Base-by-base conservation (phyloP, 2,113 vertebrate species). In the Nesogale talazaci region DNA sequence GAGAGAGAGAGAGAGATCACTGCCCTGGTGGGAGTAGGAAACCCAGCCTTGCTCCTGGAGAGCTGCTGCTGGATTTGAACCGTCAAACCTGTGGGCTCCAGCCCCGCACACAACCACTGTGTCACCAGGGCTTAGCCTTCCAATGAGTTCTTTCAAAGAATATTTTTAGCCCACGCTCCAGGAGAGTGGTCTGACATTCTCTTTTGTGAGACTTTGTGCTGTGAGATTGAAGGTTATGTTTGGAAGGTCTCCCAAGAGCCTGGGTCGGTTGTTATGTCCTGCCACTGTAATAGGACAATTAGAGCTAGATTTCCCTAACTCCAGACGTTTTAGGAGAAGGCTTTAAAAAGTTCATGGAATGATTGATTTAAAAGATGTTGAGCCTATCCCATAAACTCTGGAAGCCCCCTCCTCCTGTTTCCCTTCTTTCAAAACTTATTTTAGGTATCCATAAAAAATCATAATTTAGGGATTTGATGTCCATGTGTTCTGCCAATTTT, bases 401-500 rank as follows among this genome's bases (percentile, higher is more conserved):
- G 22, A 61, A 61, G 59, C 6, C 12, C 12, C 59, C 59, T 57
- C 16, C 19, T 65, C 46, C 75, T 72, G 0, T 74, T 74, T 22
- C 38, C 70, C 9, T 19, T 75, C 38, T 89, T 17, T 2, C 8
- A 34, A n/a, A 69, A 69, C 83, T n/a, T 89, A 23, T 81, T 63
- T 70, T 90, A 90, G 34, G 22, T 74, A 56, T 81, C 75, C 2
- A 19, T 59, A 16, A 63, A 63, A 69, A 63, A 36, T 86, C 20
- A 72, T 90, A 69, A 72, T 78, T 92, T 52, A 83, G 23, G 36
- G 78, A 14, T 91, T 91, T 83, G 23, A 69, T 92, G 63, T 92
- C 82, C 25, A 23, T 88, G 17, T 93, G 59, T 79, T 93, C 81
- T 90, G 34, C 86, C 88, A 23, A 86, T 90, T 94, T 94, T 94